Percentiles rank a stretch among this genome's conserved stretches.
phyloP scores from a whole-genome alignment of 2,797 vertebrate species.

The Melanotaenia boesemani region DNA sequence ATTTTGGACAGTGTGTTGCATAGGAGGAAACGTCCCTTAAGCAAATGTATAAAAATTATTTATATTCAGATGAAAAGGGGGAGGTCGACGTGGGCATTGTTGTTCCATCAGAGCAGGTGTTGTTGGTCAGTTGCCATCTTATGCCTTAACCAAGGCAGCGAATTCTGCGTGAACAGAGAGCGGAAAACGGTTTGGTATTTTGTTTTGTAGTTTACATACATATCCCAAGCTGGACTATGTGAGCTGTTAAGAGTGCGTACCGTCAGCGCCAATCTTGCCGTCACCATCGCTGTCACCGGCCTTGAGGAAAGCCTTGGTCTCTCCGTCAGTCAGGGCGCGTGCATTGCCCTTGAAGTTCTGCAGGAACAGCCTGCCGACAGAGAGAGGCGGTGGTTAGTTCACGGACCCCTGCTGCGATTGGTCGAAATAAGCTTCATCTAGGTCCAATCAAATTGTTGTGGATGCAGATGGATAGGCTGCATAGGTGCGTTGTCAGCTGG shows the following conservation, averaged over 20 bases:
- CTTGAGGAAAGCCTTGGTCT: slow-evolving; percentile 83
- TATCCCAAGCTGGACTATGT: background rate
- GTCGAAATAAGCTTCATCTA: background rate
- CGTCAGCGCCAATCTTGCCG: slow-evolving; percentile 86
- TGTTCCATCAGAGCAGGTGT: slow-evolving; percentile 84
- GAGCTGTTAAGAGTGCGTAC: slow-evolving; percentile 44
- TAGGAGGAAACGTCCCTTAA: slow-evolving; percentile 82
- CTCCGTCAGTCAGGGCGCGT: slow-evolving; percentile 77
- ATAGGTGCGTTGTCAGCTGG: background rate
- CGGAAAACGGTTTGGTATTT: background rate
- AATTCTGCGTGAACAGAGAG: slow-evolving; percentile 77
- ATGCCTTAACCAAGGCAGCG: slow-evolving; percentile 78
- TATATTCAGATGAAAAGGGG: slow-evolving; percentile 83
- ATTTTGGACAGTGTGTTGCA: slow-evolving; percentile 83
- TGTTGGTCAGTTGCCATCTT: slow-evolving; percentile 82
- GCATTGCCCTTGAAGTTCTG: slow-evolving; percentile 82
- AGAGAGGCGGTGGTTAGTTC: slow-evolving; percentile 23
- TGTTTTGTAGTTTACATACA: background rate
- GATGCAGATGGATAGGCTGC: background rate
- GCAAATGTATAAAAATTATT: slow-evolving; percentile 87
- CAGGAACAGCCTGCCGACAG: slow-evolving; percentile 81
- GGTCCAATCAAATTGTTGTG: background rate
- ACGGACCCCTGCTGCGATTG: background rate
- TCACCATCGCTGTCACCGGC: slow-evolving; percentile 86
- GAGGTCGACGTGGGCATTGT: slow-evolving; percentile 79